Percentiles rank a stretch among this genome's conserved stretches.
These are phyloP conservation scores for Microctonus hyperodae DNA, from an alignment of 2,888 invertebrate genomes.

Conservation along the genomic window DNA sequence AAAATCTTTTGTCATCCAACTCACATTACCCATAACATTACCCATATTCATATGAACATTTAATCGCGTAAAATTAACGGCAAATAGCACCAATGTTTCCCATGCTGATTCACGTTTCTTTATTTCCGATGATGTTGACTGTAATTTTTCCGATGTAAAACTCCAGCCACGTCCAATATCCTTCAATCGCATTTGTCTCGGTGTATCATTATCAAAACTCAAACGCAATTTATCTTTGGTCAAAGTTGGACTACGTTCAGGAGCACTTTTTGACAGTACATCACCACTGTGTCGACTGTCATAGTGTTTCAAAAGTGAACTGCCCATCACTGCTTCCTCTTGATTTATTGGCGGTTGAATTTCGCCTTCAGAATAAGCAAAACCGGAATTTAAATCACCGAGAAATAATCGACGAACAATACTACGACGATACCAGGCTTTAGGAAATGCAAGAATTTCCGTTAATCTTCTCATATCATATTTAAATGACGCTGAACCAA, in stretches of 20 bases:
- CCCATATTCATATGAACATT: constrained; percentile 99
- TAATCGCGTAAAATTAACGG: constrained; percentile 93
- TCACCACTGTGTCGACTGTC: constrained; percentile 51
- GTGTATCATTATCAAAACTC: constrained; percentile 66
- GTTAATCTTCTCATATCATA: constrained; percentile 98
- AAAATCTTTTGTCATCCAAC: constrained; percentile 93
- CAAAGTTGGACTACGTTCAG: constrained; percentile 59
- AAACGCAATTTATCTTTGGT: constrained; percentile 68
- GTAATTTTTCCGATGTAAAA: constrained; percentile 66
- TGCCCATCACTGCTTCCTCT: constrained; percentile 58
- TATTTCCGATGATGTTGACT: constrained; percentile 69
- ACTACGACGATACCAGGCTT: constrained; percentile 96
- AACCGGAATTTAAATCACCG: constrained; percentile 81
- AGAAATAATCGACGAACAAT: constrained; percentile 92
- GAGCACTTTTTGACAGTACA: constrained; percentile 53
- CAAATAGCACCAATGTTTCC: constrained; percentile 96
- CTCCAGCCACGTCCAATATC: constrained; percentile 68
- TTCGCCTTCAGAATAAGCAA: constrained; percentile 62
- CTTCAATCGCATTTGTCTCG: constrained; percentile 65
- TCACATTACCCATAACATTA: constrained; percentile 98
- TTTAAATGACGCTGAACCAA: constrained; percentile 95
- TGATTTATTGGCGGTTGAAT: constrained; percentile 55
- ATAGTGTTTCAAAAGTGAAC: constrained; percentile 56
- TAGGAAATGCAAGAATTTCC: constrained; percentile 97
- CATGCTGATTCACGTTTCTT: constrained; percentile 78